A percentile compares a stretch with the other conserved stretches of the same genome.
phyloP scores from a whole-genome alignment of 1,140 invertebrate genomes.

The Drosophila elegans region DNA sequence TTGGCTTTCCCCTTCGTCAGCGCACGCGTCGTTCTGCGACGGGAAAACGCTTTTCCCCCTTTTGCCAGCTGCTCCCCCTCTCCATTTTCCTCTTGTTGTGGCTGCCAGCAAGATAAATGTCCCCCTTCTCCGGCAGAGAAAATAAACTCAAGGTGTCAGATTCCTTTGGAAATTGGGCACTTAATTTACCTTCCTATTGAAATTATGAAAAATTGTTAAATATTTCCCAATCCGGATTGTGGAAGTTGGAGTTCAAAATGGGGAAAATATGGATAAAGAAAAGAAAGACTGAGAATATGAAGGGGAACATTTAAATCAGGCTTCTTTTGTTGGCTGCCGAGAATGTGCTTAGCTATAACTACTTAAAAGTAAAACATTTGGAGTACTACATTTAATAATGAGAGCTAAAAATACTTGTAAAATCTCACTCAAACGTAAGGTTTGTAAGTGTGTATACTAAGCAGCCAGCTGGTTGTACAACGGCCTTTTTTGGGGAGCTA shows the following conservation, averaged over 20 bases:
- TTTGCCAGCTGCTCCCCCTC: constrained; percentile 5
- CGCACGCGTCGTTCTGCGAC: constrained; percentile 60
- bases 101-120: constrained; percentile 53
- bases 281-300: not conserved
- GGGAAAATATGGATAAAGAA: not conserved
- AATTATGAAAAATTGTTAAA: constrained; percentile 70
- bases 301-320: too few species aligned
- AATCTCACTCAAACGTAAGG: not conserved
- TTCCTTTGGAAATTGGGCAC: constrained; percentile 73
- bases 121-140: constrained; percentile 16
- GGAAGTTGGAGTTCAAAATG: constrained; percentile 5
- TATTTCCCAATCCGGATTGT: constrained; percentile 25
- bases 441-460: constrained; percentile 1
- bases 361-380: too few species aligned
- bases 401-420: not conserved
- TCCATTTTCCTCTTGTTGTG: constrained; percentile 24
- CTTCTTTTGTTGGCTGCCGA: too few species aligned
- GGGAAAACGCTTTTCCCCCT: constrained; percentile 28
- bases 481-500: not conserved
- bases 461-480: constrained; percentile 2
- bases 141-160: constrained; percentile 55
- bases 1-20: constrained; percentile 13
- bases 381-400: too few species aligned
- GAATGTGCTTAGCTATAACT: too few species aligned
- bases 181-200: constrained; percentile 68